Evolutionary conservation across 30 jellyfish, hydroid and myxozoan species (phyloP).

Genomic region (Turritopsis rubra): DNA sequence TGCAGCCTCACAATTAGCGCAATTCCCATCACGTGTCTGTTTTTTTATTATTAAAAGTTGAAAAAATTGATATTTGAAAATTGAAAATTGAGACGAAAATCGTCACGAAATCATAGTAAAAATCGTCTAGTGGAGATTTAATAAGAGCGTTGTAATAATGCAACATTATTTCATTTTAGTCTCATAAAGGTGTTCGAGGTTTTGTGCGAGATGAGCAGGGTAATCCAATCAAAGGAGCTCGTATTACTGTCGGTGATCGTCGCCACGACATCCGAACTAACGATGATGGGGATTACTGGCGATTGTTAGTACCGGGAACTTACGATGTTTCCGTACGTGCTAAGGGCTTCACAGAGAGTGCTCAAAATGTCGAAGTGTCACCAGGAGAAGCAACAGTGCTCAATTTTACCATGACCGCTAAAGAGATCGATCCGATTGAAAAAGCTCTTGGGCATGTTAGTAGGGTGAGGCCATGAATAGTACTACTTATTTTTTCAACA

Average conservation of each 20-base stretch:
- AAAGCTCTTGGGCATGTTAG: constrained; percentile 92
- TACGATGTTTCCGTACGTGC: constrained; percentile 88
- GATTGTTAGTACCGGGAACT: constrained; percentile 97
- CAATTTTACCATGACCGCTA: constrained; percentile 65
- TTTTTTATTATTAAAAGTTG: too few relatives aligned
- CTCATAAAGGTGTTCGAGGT: constrained; percentile 91
- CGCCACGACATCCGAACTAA: constrained; percentile 69
- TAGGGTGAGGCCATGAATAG: constrained; percentile 42
- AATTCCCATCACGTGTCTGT: too few relatives aligned
- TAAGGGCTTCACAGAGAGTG: constrained; percentile 68
- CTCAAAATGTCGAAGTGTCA: constrained; percentile 66
- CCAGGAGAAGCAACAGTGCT: constrained; percentile 64
- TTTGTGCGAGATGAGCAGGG: constrained; percentile 72
- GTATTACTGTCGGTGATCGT: constrained; percentile 84
- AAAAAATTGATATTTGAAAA: too few relatives aligned
- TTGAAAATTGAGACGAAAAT: too few relatives aligned
- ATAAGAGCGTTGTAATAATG: too few relatives aligned
- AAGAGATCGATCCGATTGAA: constrained; percentile 82
- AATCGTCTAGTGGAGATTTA: too few relatives aligned
- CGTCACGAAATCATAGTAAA: too few relatives aligned
- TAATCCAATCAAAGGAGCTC: constrained; percentile 83
- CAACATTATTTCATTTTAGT: too few relatives aligned
- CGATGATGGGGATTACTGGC: constrained; percentile 98
- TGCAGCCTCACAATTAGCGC: too few relatives aligned
- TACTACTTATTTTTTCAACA: not conserved